Evolutionary conservation across 2,113 vertebrate species (phyloP), one percentile per base, ranked within the genome.

Genomic region (Trichomycterus rosablanca): DNA sequence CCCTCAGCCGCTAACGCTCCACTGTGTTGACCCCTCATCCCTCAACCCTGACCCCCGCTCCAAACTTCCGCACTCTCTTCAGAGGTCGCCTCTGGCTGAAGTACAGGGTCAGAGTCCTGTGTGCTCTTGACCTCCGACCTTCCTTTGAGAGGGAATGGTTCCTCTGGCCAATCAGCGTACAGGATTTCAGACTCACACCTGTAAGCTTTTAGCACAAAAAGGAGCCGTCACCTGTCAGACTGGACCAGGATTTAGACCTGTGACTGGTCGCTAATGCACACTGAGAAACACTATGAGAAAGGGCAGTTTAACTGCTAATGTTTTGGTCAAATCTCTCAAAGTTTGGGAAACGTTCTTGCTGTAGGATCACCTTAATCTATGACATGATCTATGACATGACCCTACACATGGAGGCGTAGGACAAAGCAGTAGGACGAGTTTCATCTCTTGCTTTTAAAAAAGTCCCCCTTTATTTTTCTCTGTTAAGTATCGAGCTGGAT

Each of bases 1-100:
- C 92, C 75, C 90, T 89, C 76, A 88, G 91, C 82, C 89, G 82
- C 83, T 91, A 92, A 76, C 53, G 24, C 20, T 63, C 49, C 7
- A 32, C 16, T 3, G 44, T 37, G 63, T 68, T 67, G 56, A 71
- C 71, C 74, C 68, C 73, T 34, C 39, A 51, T 71, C 51, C 76
- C 45, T 30, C 42, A 66, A 66, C 68, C 72, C 59, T 68, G 68
- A 77, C 72, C 75, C 80, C 48, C 40, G 61, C 58, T 74, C 57
- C 63, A 46, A 56, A 71, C 39, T 48, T 74, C 73, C 67, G 28
- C 45, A 43, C 12, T 20, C 30, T 39, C 57, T 67, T 30, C 50
- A n/a, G 56, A 73, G 78, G 78, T 79, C 67, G 56, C 23, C 44
- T 58, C 39, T 60, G 77, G 77, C 68, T 76, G 75, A 71, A 52